These are phyloP conservation scores for Puffinus mauretanicus DNA, from an alignment of 2,113 vertebrate species.

Conservation along the genomic window DNA sequence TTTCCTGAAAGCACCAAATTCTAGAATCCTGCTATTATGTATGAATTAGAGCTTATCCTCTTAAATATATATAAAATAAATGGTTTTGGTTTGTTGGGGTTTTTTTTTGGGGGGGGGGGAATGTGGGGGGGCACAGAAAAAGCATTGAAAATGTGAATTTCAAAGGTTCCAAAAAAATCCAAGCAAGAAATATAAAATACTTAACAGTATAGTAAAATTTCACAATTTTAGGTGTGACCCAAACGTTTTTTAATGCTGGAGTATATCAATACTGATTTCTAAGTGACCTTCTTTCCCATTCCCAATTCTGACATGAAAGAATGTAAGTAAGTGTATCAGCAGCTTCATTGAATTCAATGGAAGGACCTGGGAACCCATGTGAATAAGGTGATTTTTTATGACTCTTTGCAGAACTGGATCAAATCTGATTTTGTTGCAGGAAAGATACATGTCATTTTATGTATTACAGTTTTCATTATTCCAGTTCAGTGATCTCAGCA, in stretches of 20 bases:
- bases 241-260: background rate
- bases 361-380: background rate
- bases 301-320: background rate
- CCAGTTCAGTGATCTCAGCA: background rate
- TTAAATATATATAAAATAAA: background rate
- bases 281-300: background rate
- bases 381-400: background rate
- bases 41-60: background rate
- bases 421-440: background rate
- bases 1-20: background rate
- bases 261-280: background rate
- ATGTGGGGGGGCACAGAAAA: background rate
- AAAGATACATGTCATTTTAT: background rate
- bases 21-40: background rate
- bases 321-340: background rate
- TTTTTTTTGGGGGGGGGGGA: too few species aligned
- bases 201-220: background rate
- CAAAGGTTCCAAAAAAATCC: background rate
- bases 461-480: background rate
- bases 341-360: background rate
- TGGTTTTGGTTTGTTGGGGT: background rate
- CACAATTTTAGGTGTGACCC: background rate
- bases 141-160: background rate
- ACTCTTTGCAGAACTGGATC: background rate
- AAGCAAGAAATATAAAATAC: background rate